phyloP scores from a whole-genome alignment of 37 sponge, comb jelly and placozoan genomes.

The Chondrilla cf. caribensis region DNA sequence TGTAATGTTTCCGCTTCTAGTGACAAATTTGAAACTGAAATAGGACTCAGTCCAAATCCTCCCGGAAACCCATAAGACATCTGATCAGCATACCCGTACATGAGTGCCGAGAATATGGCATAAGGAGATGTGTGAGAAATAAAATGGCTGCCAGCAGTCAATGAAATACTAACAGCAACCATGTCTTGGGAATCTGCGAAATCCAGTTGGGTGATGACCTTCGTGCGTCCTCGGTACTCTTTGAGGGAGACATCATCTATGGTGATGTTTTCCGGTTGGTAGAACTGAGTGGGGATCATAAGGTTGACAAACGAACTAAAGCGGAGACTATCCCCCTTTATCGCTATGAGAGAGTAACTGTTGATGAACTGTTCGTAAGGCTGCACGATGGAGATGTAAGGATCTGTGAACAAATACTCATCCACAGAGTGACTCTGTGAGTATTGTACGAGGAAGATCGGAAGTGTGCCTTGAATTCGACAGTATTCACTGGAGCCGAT shows the following conservation, averaged over 20 bases:
- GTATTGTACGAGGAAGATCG: not conserved
- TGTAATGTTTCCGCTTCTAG: not conserved
- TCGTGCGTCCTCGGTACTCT: too few species aligned
- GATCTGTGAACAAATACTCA: not conserved
- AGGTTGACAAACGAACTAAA: not conserved
- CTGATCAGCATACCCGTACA: constrained; percentile 16
- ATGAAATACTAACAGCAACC: not conserved
- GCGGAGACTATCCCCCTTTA: not conserved
- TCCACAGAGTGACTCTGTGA: not conserved
- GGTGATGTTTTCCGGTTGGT: not conserved
- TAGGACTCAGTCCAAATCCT: not conserved
- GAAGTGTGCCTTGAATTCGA: not conserved
- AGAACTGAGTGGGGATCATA: not conserved
- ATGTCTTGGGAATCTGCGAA: not conserved
- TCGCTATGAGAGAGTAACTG: not conserved
- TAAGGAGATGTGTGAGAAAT: not conserved
- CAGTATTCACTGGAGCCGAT: not conserved
- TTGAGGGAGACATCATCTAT: not conserved
- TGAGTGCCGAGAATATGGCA: not conserved
- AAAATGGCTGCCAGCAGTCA: not conserved
- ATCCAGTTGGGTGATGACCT: not conserved
- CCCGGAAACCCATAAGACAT: constrained; percentile 14
- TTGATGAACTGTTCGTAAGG: constrained; percentile 6
- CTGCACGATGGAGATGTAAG: constrained; percentile 9
- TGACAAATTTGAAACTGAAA: constrained; percentile 12